Percentiles rank a stretch among this genome's conserved stretches.
These are phyloP conservation scores for Siniperca scherzeri DNA, from an alignment of 2,797 vertebrate genomes.

Conservation along the genomic window DNA sequence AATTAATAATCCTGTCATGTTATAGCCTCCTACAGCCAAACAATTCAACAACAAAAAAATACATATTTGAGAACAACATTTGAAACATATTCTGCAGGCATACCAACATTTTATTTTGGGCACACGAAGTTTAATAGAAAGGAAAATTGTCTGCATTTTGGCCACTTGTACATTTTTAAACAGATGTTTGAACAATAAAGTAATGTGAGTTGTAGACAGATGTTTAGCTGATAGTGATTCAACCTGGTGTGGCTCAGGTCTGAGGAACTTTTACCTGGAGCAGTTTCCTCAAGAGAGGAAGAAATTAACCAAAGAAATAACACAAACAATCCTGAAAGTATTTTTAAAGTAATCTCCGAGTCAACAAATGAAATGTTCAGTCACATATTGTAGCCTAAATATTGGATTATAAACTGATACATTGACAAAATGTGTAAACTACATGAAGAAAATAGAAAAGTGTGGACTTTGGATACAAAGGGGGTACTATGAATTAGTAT, in stretches of 20 bases:
- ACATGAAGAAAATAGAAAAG: not conserved
- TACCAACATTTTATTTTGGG: not conserved
- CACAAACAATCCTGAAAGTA: not conserved
- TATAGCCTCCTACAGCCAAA: not conserved
- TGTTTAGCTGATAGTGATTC: not conserved
- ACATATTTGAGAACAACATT: not conserved
- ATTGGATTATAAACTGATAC: not conserved
- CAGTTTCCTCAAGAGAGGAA: not conserved
- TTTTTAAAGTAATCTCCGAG: not conserved
- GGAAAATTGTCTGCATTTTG: not conserved
- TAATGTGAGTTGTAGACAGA: not conserved
- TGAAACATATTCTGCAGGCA: not conserved
- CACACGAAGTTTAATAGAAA: not conserved
- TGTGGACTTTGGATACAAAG: not conserved
- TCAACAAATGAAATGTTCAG: not conserved
- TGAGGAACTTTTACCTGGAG: not conserved
- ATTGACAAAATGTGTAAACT: not conserved
- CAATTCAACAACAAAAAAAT: not conserved
- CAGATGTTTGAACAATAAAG: not conserved
- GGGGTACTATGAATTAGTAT: not conserved
- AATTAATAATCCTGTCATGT: not conserved
- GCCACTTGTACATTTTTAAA: not conserved
- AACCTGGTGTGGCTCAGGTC: slow-evolving; percentile 41
- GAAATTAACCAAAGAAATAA: not conserved
- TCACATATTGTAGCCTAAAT: not conserved